phyloP scores from a whole-genome alignment of 1,140 invertebrate species.

The Trichomalopsis sarcophagae region DNA sequence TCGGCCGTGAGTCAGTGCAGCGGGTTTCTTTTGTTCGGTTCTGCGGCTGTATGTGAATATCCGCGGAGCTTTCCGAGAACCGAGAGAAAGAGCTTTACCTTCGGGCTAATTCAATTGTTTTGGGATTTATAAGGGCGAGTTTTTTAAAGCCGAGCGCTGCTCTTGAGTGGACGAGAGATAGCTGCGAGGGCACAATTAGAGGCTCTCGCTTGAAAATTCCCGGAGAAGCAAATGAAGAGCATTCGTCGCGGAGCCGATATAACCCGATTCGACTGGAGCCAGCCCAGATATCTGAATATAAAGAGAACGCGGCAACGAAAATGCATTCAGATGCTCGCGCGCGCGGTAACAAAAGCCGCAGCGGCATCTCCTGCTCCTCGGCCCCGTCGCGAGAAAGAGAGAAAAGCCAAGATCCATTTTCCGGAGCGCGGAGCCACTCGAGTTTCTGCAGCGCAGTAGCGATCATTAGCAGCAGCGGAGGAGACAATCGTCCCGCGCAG shows the following conservation, averaged over 20 bases:
- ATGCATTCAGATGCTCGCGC: background rate
- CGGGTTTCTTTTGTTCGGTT: slow-evolving; percentile 2
- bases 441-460: background rate
- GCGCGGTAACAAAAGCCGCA: too few species aligned
- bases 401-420: slow-evolving; percentile 5
- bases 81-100: slow-evolving; percentile 2
- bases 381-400: background rate
- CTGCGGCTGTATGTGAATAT: background rate
- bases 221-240: background rate
- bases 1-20: background rate
- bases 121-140: background rate
- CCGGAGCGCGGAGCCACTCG: background rate
- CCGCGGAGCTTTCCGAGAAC: background rate
- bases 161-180: background rate
- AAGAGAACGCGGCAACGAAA: background rate
- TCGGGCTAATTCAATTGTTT: slow-evolving; percentile 8
- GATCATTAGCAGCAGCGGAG: background rate
- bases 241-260: background rate
- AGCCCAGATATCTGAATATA: too few species aligned
- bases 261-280: background rate
- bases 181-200: background rate
- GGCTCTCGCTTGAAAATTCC: background rate
- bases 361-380: too few species aligned
- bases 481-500: slow-evolving; percentile 25
- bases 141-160: background rate